phyloP scores from a whole-genome alignment of 2,113 vertebrate species.

The Corynorhinus townsendii region DNA sequence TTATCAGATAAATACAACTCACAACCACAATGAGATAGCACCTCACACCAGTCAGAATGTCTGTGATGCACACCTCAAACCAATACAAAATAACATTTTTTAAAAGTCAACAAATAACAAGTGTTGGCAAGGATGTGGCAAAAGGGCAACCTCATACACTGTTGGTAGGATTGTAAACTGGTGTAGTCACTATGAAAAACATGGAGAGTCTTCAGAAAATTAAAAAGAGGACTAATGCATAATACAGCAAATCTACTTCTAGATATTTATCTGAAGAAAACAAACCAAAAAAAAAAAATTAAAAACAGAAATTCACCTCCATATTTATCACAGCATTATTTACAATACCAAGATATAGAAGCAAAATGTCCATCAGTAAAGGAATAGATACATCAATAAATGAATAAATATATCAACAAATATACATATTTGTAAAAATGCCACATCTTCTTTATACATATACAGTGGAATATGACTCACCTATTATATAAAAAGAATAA shows the following conservation, averaged over 20 bases:
- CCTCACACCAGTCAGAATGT: neutral
- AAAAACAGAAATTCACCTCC: neutral
- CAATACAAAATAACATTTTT: neutral
- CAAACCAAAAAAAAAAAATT: neutral
- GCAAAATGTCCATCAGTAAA: neutral
- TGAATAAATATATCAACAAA: neutral
- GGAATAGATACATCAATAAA: neutral
- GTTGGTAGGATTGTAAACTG: neutral
- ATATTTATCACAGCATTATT: neutral
- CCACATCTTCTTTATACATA: neutral
- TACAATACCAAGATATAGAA: neutral
- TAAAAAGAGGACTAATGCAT: neutral
- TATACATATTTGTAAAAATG: neutral
- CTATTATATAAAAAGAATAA: neutral
- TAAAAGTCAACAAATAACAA: neutral
- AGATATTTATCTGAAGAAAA: neutral
- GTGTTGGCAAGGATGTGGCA: neutral
- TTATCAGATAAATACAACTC: neutral
- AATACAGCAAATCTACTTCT: neutral
- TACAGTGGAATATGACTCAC: neutral
- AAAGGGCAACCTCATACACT: neutral
- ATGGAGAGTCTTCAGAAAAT: neutral
- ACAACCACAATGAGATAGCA: neutral
- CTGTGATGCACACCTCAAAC: neutral
- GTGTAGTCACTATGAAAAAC: neutral